Base-by-base conservation (phyloP, 2,113 vertebrate genomes). In the Trinectes maculatus region DNA sequence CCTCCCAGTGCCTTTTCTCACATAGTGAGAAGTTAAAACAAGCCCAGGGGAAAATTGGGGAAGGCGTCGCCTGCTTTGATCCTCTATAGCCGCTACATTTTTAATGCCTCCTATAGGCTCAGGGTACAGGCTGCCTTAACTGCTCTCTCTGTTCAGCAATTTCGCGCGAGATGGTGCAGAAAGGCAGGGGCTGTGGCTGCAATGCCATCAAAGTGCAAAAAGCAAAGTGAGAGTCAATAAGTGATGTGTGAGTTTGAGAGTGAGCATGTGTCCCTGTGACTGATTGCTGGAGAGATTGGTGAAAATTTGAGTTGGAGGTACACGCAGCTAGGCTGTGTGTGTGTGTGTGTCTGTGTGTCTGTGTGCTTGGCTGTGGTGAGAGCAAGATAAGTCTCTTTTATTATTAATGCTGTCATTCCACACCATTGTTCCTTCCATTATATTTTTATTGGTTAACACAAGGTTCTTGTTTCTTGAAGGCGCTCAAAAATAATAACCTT, bases 331-430 rank as follows among this genome's bases (percentile, higher is more conserved):
- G 54, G 37, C 43, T 44, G 18, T 66, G 34, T 28, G 54, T 71
- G 46, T 63, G 36, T 67, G 21, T 28, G 46, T 66, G 47, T 22
- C 10, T 22, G 11, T 44, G 42, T 22, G 42, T 22, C 19, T 22
- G 10, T 34, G 33, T 34, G 33, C 8, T 4, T 64, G 64, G 47
- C 25, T 52, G 52, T 21, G 29, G 66, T 24, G 55, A 71, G 48
- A 51, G 52, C 49, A 37, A 71, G 51, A 72, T 55, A 37, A 62
- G 53, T 53, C 59, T 79, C 60, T 49, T 88, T 80, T 19, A 88
- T 89, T 87, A 89, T 89, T 90, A 77, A 91, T 74, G 61, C 73
- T 78, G 72, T 82, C 75, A 11, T 21, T 52, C 28, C 49, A 19
- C 49, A 52, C n/a, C 29, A 21, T 52, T 51, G 68, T 82, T 79